Base-by-base conservation (phyloP, 2,888 invertebrate genomes). In the Dichetophora obliterata region DNA sequence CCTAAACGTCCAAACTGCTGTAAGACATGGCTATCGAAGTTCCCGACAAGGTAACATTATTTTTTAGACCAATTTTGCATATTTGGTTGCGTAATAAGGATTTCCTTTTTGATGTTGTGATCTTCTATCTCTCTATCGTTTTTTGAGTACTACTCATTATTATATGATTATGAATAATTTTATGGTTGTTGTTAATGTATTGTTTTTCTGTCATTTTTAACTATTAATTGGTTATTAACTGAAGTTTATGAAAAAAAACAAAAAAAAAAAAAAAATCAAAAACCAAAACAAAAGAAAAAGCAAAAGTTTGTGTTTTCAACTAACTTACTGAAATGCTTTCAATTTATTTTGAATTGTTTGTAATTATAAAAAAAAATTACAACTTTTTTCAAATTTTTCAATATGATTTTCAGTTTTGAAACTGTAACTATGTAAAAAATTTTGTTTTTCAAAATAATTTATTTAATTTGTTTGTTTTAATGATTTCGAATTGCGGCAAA, bases 1-100 rank as follows among this genome's bases (percentile, higher is more conserved):
- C 93, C 93, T 82, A 90, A 90, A 84, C 92, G 95, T 89, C 95
- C 94, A 91, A 95, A 95, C 91, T 96, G 96, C 92, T 97, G 97
- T 91, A 93, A 95, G 87, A 94, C 95, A 86, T 97, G 97, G 96
- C 93, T 96, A 90, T 95, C 96, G 90, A 97, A 97, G 92, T 97
- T 98, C 91, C 97, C 97, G 79, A 97, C 96, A 85, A 92, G 95
- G 88, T 90, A 90, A 87, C 66, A 63, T 73, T 63, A 73, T 74
- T 74, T 74, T 66, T 63, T 37, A 59, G 57, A 52, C 61, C 63
- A 66, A 48, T 77, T 74, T 74, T 63, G 63, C 74, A 66, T 69
- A 63, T 75, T 73, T 71, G 63, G 76, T 78, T 76, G 76, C 75
- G 59, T 73, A 83, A 84, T 80, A 87, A 86, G 87, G 88, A 88